phyloP scores from a whole-genome alignment of 2,113 vertebrate genomes.

The Tachycineta bicolor region DNA sequence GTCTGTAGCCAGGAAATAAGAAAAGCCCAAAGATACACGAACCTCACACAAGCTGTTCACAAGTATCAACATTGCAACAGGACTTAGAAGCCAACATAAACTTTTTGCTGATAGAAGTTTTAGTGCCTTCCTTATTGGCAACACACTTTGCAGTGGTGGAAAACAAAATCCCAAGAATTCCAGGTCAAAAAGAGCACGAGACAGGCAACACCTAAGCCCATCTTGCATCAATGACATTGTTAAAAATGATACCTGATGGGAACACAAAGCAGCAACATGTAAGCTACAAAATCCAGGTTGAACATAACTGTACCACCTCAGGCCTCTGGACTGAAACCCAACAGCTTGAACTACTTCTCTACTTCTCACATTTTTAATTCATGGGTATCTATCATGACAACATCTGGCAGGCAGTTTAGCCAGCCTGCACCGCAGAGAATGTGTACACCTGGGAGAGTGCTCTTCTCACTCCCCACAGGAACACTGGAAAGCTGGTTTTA shows the following conservation, averaged over 20 bases:
- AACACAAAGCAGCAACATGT: background rate
- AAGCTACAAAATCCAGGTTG: background rate
- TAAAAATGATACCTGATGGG: background rate
- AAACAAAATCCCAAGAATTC: background rate
- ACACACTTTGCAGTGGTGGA: background rate
- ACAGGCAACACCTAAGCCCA: background rate
- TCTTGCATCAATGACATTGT: background rate
- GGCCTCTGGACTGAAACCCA: constrained; percentile 13
- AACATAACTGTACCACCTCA: background rate
- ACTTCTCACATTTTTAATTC: background rate
- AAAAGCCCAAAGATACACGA: background rate
- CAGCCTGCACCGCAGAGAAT: background rate
- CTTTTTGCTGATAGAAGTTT: background rate
- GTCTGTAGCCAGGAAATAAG: background rate
- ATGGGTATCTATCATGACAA: background rate
- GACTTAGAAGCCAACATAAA: background rate
- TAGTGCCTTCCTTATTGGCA: background rate
- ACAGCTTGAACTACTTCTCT: background rate
- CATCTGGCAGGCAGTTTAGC: background rate
- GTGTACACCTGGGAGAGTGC: background rate
- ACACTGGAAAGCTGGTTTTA: background rate
- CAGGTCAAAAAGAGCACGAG: background rate
- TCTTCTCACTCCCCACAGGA: background rate
- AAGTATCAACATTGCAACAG: background rate
- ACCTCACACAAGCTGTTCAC: background rate